These are phyloP conservation scores for Hetaerina titia DNA, from an alignment of 2,888 invertebrate genomes.

Conservation along the genomic window DNA sequence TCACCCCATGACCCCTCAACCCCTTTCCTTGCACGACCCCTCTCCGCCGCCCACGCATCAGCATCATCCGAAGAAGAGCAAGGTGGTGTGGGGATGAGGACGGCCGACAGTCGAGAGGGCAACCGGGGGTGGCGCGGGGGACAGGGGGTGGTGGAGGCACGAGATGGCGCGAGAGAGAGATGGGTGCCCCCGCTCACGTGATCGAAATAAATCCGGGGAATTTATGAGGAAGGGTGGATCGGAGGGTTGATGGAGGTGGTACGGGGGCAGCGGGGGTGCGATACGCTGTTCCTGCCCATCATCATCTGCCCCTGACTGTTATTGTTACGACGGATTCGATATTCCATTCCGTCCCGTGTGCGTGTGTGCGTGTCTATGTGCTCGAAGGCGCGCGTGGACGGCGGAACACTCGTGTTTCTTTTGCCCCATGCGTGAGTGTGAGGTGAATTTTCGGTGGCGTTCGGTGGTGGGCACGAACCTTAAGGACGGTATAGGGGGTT, in stretches of 20 bases:
- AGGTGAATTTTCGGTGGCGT: no score
- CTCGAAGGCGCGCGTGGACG: no score
- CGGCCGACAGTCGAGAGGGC: background rate
- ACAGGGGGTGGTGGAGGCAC: background rate
- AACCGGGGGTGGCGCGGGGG: background rate
- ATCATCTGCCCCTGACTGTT: constrained; percentile 5
- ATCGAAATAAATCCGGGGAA: constrained; percentile 29
- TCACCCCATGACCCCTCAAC: no score
- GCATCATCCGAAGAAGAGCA: background rate
- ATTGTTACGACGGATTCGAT: background rate
- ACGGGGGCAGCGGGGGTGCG: background rate
- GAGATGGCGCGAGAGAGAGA: background rate
- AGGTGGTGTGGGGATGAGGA: background rate
- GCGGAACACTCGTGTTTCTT: background rate
- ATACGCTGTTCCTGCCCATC: background rate
- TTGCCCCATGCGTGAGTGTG: background rate
- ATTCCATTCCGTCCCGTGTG: background rate
- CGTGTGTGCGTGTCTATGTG: background rate
- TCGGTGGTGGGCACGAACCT: no score
- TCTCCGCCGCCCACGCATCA: no score
- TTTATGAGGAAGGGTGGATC: background rate
- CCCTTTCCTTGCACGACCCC: no score
- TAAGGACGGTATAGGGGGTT: no score
- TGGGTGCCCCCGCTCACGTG: background rate
- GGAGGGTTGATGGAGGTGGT: background rate